Evolutionary conservation across 1,140 invertebrate genomes (phyloP).

Genomic region (Leptopilina boulardi): DNA sequence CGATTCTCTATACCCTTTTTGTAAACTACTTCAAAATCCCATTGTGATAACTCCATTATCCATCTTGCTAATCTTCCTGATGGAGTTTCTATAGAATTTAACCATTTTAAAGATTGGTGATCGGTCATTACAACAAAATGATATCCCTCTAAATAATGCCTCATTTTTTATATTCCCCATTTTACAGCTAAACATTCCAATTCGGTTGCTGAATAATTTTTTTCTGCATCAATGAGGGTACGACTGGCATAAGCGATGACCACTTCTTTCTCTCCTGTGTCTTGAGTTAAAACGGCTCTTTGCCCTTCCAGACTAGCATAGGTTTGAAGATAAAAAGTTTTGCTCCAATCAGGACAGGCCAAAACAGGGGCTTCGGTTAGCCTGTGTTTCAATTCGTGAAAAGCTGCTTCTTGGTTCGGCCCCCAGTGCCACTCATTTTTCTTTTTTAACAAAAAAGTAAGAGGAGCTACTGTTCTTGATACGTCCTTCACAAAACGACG

Average conservation of each 20-base stretch:
- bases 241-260: slow-evolving; percentile 46
- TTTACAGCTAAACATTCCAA: slow-evolving; percentile 71
- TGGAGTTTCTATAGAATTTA: not conserved
- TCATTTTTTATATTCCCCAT: slow-evolving; percentile 66
- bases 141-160: slow-evolving; percentile 58
- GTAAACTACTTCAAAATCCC: too few species aligned
- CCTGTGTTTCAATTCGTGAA: slow-evolving; percentile 22
- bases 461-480: too few species aligned
- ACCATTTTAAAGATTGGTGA: not conserved
- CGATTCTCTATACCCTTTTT: too few species aligned
- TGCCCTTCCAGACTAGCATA: too few species aligned
- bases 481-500: too few species aligned
- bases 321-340: not conserved
- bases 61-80: too few species aligned
- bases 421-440: too few species aligned
- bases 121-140: slow-evolving; percentile 67
- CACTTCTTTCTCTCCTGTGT: not conserved
- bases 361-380: too few species aligned
- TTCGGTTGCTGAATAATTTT: slow-evolving; percentile 68
- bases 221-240: slow-evolving; percentile 61
- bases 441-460: too few species aligned
- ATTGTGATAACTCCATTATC: too few species aligned
- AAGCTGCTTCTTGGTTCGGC: too few species aligned
- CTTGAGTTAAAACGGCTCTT: not conserved
- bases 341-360: not conserved